Base-by-base conservation (phyloP, 2,888 invertebrate species). In the Plebejus anna region DNA sequence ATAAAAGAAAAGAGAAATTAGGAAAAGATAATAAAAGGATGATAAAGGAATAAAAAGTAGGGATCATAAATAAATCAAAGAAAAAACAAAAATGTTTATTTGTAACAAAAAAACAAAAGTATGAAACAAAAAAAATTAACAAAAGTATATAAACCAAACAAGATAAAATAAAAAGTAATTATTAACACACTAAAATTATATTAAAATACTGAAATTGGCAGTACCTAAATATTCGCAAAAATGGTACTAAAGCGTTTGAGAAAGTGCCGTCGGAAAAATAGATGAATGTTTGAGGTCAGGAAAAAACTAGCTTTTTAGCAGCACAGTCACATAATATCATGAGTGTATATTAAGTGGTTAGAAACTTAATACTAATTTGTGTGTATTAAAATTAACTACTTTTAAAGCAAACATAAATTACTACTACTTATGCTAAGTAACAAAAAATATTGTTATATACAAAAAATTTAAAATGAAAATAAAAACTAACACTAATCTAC, bases 381-480 rank as follows among this genome's bases (percentile, higher is more conserved):
- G 28, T 61, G 11, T 7, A 6, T 22, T 11, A 61, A 9, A 28
- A 3, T 7, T 57, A 6, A 5, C 61, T 28, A 61, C 28, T 61
- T 28, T 28, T 22, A 9, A 9, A 61, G 7, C 22, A 28, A 28
- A 61, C 1, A 28, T 22, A 61, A 61, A 28, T 6, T 61, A 61
- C 28, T 28, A 28, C 28, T 28, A 28, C 59, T 22, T 59, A 59
- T 9, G 11, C 11, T 22, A 61, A 28, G 28, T 22, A 61, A 61
- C 61, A 61, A 61, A 61, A 66, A 66, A 13, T 32, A 70, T 11
- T 28, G 32, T 9, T 47, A 9, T 11, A 9, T 3, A 70, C 22
- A 6, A 71, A 71, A 71, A 71, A 42, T 11, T 9, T n/a, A 42
- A 77, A 73, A 72, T 59, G 32, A 75, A 75, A 57, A 75, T 38